Evolutionary conservation across 2,888 invertebrate species (phyloP), one percentile per base, ranked within the genome.

Genomic region (Eretmocerus hayati): DNA sequence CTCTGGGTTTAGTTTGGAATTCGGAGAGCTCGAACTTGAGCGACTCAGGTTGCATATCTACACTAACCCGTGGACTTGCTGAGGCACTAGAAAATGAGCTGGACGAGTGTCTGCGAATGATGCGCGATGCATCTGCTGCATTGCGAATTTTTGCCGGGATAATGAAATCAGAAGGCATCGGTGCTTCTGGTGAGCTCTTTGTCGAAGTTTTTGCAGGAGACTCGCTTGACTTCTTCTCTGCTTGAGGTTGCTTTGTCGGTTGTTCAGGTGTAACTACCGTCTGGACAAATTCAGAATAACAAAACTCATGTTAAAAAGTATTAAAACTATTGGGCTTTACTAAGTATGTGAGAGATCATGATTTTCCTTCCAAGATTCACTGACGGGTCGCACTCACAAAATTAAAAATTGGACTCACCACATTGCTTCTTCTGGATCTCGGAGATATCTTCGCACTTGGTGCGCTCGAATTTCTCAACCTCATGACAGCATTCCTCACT

Each of bases 101-200:
- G 38, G 88, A 89, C 2, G 90, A 90, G 62, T 90, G 87, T 16
- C 90, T 76, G 32, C 89, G 76, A 60, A 90, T 84, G 48, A 90
- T 88, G 61, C 87, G 80, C 1, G 90, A 87, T 45, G 83, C 84
- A 64, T 88, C 88, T 2, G 85, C 84, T 60, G 80, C 67, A 32
- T 63, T 19, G 5, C 15, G 59, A 23, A 68, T 65, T 48, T 65
- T 69, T 3, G 67, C 63, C 0, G 69, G 65, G 38, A 60, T 60
- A n/a, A 67, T 59, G 48, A 70, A 67, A 16, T 69, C 64, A 11
- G 59, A 58, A 3, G 62, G 53, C 3, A 39, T 53, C 30, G 46
- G 8, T 4, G 42, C 11, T n/a, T n/a, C n/a, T 15, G 36, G 3
- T 6, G 52, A 19, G 2, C 30, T 8, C 22, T 43, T 50, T 2